Base-by-base conservation (phyloP, 2,113 vertebrate species). In the Neopipo cinnamomea region DNA sequence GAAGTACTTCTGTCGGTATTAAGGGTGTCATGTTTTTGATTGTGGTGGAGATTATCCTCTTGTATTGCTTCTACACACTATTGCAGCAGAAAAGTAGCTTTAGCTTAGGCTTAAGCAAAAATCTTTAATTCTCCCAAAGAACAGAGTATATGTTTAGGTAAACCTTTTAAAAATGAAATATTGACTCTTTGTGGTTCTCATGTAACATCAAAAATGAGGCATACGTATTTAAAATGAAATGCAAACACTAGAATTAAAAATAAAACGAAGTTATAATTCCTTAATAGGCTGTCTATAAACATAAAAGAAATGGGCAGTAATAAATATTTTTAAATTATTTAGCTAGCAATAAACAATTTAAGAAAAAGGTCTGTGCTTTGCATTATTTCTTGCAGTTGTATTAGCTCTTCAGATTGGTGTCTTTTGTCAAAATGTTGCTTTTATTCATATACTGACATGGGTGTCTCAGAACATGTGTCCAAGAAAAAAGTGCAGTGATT, bases 31-130 rank as follows among this genome's bases (percentile, higher is more conserved):
- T 85, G 72, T 47, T 87, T 96, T 62, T 91, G 55, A 84, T 50
- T 81, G 46, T 50, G 16, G 9, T 63, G 42, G 46, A 94, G 76
- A 89, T 92, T 81, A 91, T 86, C 39, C 33, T 80, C 47, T 62
- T 83, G 30, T 70, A 80, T 83, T 2, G 0, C 47, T 82, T 82
- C 68, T 84, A n/a, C 46, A 70, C 4, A 20, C 30, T 62, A 35
- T 37, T 55, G 59, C 21, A 50, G 47, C 83, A 67, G 61, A 85
- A 88, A 91, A 96, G 47, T 35, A 55, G 61, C 18, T 94, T 87
- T 93, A 80, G 5, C 39, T 85, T 70, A 71, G 39, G 63, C 42
- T 91, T 84, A 95, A 86, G 44, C 37, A 91, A 91, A 91, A 86
- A 39, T 56, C 27, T 77, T 74, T 84, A 3, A 46, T 91, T 85